Base-by-base conservation (phyloP, 1,140 invertebrate genomes). In the Homalodisca vitripennis region DNA sequence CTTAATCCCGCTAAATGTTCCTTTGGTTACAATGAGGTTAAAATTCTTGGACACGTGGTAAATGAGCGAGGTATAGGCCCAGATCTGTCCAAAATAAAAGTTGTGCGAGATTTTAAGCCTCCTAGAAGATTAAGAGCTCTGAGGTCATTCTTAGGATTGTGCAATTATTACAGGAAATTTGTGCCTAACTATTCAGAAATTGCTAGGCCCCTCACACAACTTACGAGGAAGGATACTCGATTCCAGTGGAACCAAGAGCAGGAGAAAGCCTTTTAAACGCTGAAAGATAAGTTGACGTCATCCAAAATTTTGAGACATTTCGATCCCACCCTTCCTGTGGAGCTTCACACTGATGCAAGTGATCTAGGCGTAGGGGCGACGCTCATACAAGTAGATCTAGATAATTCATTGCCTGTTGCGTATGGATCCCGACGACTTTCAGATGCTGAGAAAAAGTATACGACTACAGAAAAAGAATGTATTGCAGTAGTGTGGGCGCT, bases 401-500 rank as follows among this genome's bases (percentile, higher is more conserved):
- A 48, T 14, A 47, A 65, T 66, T 67, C 14, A n/a, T 10, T n/a
- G 72, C 29, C 63, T 70, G n/a, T 74, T 76, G 1, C 75, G 1
- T 80, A 80, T 72, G 74, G 72, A 26, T 75, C 76, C 22, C 62
- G 77, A 10, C 66, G 68, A 3, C 55, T 83, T 10, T 68, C 27
- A 32, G 55, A 67, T 12, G 13, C 69, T 3, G 80, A 83, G 75
- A 64, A 47, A 41, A 78, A 78, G 6, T 83, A 79, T 68, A 63
- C 72, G 1, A 73, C 73, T 0, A 80, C 77, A 1, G 78, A 83
- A 73, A 68, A 71, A 63, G 82, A 84, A 76, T 75, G 73, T 51
- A 69, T 84, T 26, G 81, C 78, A 13, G 66, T 82, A 3, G 46
- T 81, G 17, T 76, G 72, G 63, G 76, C 75, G 1, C 74, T 81